Evolutionary conservation across 1,140 invertebrate genomes (phyloP).

Genomic region (Trichonephila inaurata): DNA sequence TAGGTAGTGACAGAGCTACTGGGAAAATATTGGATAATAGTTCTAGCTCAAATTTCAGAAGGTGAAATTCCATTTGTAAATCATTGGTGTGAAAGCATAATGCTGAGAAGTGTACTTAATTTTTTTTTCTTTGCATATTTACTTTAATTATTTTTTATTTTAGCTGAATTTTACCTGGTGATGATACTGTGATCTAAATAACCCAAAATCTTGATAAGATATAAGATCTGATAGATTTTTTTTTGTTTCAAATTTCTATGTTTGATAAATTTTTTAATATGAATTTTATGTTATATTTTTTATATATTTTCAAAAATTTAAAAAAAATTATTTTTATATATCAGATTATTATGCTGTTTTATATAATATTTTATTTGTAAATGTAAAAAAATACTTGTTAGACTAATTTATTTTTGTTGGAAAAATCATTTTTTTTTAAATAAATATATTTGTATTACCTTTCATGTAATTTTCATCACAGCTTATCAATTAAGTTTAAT

Average conservation of each 20-base stretch:
- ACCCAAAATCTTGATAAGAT: not conserved
- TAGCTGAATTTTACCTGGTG: constrained; percentile 21
- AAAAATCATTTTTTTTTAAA: not conserved
- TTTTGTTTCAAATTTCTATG: not conserved
- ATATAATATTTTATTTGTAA: constrained; percentile 17
- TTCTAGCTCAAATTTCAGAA: not conserved
- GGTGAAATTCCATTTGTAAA: not conserved
- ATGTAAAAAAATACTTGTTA: not conserved
- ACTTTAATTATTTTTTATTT: not conserved
- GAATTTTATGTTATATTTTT: constrained; percentile 20
- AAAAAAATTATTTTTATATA: constrained; percentile 36
- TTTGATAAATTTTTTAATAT: not conserved
- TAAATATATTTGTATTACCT: not conserved
- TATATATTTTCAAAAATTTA: not conserved
- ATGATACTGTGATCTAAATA: constrained; percentile 50
- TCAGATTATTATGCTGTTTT: not conserved
- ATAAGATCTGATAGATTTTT: constrained; percentile 24
- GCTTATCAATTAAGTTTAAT: not conserved
- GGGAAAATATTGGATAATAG: not conserved
- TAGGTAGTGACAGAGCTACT: not conserved
- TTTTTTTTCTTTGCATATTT: constrained; percentile 39
- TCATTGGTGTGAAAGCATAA: not conserved
- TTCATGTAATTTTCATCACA: not conserved
- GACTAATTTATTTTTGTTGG: constrained; percentile 34
- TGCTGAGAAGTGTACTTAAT: constrained; percentile 44